Evolutionary conservation across 2,113 vertebrate genomes (phyloP).

Genomic region (Lophura nycthemera): DNA sequence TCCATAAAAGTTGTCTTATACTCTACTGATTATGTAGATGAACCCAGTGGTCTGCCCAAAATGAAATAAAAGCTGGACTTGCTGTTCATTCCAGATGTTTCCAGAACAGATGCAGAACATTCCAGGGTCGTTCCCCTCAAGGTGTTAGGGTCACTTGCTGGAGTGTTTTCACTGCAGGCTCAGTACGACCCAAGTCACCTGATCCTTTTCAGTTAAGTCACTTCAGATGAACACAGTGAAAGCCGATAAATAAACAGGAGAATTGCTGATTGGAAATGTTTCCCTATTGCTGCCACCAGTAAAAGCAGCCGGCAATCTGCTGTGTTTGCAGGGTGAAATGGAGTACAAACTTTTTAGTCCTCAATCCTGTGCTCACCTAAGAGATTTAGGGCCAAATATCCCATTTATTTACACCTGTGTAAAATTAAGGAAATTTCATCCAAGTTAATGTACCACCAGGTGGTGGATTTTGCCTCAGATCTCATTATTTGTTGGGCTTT

Average conservation of each 20-base stretch:
- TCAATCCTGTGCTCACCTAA: neutral
- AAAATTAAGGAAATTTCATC: constrained; percentile 47
- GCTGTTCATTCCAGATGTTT: neutral
- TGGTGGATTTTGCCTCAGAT: constrained; percentile 40
- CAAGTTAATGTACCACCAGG: neutral
- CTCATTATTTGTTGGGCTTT: constrained; percentile 40
- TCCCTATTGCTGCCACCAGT: neutral
- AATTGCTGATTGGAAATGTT: neutral
- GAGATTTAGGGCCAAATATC: constrained; percentile 23
- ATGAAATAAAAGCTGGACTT: neutral
- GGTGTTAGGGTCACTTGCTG: neutral
- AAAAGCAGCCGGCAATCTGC: neutral
- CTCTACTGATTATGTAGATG: rapidly evolving
- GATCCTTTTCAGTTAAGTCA: neutral
- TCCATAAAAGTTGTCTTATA: neutral
- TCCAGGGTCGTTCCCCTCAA: neutral
- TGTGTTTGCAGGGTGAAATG: neutral
- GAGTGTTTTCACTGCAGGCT: neutral
- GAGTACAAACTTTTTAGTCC: neutral
- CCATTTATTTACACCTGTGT: constrained; percentile 25
- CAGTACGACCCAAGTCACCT: neutral
- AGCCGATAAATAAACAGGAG: neutral
- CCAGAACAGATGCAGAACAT: neutral
- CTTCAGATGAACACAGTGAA: neutral
- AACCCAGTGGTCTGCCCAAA: neutral